Evolutionary conservation across 2,797 vertebrate genomes (phyloP).

Genomic region (Mus minutoides): DNA sequence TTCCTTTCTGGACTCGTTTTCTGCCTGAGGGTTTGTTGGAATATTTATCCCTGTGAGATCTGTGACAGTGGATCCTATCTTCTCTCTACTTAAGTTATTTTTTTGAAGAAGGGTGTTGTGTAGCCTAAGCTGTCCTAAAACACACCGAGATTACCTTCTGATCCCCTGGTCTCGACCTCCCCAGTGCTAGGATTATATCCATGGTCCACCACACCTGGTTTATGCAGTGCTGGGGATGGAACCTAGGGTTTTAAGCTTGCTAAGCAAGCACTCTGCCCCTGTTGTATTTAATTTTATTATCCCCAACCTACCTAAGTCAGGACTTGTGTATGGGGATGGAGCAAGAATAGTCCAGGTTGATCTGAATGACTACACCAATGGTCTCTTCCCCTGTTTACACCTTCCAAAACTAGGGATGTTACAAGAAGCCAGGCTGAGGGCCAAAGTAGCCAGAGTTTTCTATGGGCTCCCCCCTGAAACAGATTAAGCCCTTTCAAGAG

Average conservation of each 20-base stretch:
- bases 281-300: slow-evolving; percentile 1
- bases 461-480: background rate
- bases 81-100: background rate
- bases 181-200: background rate
- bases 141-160: background rate
- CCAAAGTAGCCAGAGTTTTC: background rate
- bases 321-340: background rate
- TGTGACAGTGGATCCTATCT: background rate
- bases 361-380: background rate
- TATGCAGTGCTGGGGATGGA: background rate
- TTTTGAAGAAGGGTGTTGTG: background rate
- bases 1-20: background rate
- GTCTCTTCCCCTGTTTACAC: background rate
- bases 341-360: background rate
- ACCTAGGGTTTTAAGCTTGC: background rate
- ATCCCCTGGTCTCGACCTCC: background rate
- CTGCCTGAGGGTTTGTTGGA: background rate
- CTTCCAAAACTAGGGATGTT: slow-evolving; percentile 7
- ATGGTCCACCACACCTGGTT: background rate
- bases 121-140: background rate
- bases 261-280: background rate
- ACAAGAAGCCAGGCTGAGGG: background rate
- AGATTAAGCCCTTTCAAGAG: background rate
- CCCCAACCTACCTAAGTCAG: background rate
- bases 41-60: background rate